phyloP scores from a whole-genome alignment of 2,113 vertebrate species.

The Clupea harengus region DNA sequence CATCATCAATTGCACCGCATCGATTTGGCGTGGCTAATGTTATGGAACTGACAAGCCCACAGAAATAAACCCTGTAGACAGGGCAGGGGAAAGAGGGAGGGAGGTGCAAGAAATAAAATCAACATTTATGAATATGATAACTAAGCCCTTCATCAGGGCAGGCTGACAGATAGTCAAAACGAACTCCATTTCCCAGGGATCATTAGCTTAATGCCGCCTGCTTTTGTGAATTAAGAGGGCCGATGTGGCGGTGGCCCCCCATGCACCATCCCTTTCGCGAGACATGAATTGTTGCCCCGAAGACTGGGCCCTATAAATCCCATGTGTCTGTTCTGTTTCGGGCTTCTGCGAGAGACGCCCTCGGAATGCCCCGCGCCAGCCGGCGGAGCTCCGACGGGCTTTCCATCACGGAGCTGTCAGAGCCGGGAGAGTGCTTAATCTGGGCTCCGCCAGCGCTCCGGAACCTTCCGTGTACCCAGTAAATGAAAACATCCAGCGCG shows the following conservation, averaged over 20 bases:
- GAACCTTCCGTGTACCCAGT: not conserved
- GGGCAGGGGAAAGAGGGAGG: not conserved
- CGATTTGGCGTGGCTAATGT: slow-evolving; percentile 10
- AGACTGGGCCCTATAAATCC: slow-evolving; percentile 3
- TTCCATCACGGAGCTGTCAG: slow-evolving; percentile 6
- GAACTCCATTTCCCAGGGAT: slow-evolving; percentile 6
- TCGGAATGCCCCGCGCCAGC: not conserved
- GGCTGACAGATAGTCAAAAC: not conserved
- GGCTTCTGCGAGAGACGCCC: not conserved
- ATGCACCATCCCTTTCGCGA: not conserved
- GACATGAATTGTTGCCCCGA: not conserved
- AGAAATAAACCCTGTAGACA: not conserved
- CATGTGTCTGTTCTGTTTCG: not conserved
- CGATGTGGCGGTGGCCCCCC: not conserved
- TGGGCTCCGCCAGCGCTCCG: not conserved
- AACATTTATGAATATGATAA: slow-evolving; percentile 5
- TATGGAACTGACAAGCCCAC: not conserved
- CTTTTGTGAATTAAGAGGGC: not conserved
- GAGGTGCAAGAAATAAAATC: not conserved
- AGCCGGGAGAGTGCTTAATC: not conserved
- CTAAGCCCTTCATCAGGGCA: not conserved
- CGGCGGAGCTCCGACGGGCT: not conserved
- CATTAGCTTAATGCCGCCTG: slow-evolving; percentile 23
- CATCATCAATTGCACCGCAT: not conserved
- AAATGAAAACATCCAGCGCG: slow-evolving; percentile 3